phyloP scores from a whole-genome alignment of 2,797 vertebrate species.

The Esox masquinongy region DNA sequence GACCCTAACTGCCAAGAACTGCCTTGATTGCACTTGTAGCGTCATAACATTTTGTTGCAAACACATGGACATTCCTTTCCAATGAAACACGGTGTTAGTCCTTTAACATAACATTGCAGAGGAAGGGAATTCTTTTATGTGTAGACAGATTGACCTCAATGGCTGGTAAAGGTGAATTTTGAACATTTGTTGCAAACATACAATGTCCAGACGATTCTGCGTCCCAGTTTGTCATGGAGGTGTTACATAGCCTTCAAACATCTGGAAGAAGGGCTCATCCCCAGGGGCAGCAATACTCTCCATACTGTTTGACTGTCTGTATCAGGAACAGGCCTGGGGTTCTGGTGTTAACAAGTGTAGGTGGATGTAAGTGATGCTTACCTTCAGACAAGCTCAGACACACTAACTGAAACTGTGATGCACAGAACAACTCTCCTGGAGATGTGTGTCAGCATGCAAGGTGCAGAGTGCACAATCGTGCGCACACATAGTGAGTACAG shows the following conservation, averaged over 20 bases:
- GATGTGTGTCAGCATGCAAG: constrained; percentile 20
- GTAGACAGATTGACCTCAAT: too few species aligned
- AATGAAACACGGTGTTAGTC: too few species aligned
- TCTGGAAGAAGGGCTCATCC: constrained; percentile 9
- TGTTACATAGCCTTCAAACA: background rate
- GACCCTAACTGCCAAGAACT: background rate
- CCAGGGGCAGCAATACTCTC: constrained; percentile 1
- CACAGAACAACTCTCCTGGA: constrained; percentile 30
- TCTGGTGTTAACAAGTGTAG: constrained; percentile 41
- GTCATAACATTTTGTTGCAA: too few species aligned
- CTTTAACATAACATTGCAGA: too few species aligned
- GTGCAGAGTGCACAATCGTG: constrained; percentile 13
- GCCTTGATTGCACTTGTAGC: too few species aligned
- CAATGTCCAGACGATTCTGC: too few species aligned
- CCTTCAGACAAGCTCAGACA: constrained; percentile 69
- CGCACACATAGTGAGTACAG: constrained; percentile 5
- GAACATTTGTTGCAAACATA: too few species aligned
- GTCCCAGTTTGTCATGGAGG: too few species aligned
- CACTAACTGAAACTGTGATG: constrained; percentile 71
- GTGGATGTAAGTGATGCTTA: constrained; percentile 43
- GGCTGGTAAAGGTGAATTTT: too few species aligned
- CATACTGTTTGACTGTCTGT: constrained; percentile 21
- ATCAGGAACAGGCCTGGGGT: constrained; percentile 39
- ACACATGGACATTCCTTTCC: too few species aligned
- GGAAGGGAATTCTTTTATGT: too few species aligned